A percentile compares a stretch with the other conserved stretches of the same genome.
Evolutionary conservation across 1,140 invertebrate species (phyloP).

Genomic region (Drosophila malerkotliana): DNA sequence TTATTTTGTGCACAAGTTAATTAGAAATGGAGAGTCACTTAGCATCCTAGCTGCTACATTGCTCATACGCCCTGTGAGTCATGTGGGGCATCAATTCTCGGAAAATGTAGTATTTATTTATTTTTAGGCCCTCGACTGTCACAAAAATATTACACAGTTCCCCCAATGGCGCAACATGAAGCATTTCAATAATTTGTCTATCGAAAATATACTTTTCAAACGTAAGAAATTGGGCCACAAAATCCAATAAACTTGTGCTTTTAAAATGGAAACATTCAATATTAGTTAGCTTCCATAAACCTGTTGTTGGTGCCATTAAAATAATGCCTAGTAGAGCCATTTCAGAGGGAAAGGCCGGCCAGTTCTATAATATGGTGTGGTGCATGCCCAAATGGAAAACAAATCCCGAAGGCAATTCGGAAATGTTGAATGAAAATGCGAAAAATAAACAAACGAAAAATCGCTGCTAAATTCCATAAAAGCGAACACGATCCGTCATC

Average conservation of each 20-base stretch:
- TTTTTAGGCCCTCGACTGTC: constrained; percentile 21
- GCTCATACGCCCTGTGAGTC: constrained; percentile 44
- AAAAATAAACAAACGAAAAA: constrained; percentile 46
- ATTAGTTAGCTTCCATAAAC: constrained; percentile 23
- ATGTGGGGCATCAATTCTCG: constrained; percentile 1
- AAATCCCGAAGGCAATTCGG: constrained; percentile 34
- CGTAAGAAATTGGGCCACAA: background rate
- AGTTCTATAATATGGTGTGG: constrained; percentile 35
- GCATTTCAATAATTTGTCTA: constrained; percentile 19
- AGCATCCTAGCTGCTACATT: background rate
- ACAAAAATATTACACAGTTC: constrained; percentile 11
- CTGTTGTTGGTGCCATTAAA: constrained; percentile 41
- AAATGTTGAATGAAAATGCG: constrained; percentile 54
- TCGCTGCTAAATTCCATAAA: constrained; percentile 51
- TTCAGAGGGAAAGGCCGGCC: constrained; percentile 9
- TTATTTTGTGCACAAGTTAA: background rate
- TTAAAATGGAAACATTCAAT: constrained; percentile 13
- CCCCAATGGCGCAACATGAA: constrained; percentile 5
- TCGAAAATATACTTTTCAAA: background rate
- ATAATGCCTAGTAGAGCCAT: constrained; percentile 19
- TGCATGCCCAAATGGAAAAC: constrained; percentile 51
- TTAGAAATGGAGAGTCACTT: constrained; percentile 18
- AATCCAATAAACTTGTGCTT: background rate
- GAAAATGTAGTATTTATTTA: constrained; percentile 8
- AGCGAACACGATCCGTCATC: constrained; percentile 55